These are phyloP conservation scores for Hypsopygia costalis DNA, from an alignment of 2,888 invertebrate species.

Conservation along the genomic window DNA sequence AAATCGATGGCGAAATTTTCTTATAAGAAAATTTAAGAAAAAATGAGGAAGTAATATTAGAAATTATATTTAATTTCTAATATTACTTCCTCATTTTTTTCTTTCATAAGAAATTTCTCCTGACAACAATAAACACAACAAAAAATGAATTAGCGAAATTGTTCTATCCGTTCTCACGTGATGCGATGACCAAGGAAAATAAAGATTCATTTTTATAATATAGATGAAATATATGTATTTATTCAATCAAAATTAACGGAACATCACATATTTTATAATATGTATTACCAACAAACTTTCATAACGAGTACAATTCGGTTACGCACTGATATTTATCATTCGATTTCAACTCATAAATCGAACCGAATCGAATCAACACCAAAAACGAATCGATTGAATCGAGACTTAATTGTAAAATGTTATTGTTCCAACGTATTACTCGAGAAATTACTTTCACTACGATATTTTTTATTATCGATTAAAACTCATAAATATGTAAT, in stretches of 20 bases:
- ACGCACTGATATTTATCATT: conserved; percentile 25
- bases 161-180: no score
- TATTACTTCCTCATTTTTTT: no score
- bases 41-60: no score
- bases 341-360: conserved; percentile 37
- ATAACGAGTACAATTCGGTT: conserved; percentile 18
- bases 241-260: conserved; percentile 6
- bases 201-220: no score
- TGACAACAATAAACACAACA: no score
- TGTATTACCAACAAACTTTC: conserved; percentile 8
- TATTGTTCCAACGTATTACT: conserved; percentile 15
- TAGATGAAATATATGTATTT: no score
- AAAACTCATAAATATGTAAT: conserved; percentile 30
- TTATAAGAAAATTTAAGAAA: no score
- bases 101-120: no score
- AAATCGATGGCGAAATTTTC: no score
- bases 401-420: conserved; percentile 19
- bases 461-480: conserved; percentile 31
- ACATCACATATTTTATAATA: neutral
- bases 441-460: conserved; percentile 16
- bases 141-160: no score
- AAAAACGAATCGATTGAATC: conserved; percentile 30
- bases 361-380: conserved; percentile 32
- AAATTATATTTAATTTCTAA: no score
- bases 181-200: no score